A percentile compares a stretch with the other conserved stretches of the same genome.
phyloP scores from a whole-genome alignment of 2,797 vertebrate genomes.

The Eulemur rubriventer region DNA sequence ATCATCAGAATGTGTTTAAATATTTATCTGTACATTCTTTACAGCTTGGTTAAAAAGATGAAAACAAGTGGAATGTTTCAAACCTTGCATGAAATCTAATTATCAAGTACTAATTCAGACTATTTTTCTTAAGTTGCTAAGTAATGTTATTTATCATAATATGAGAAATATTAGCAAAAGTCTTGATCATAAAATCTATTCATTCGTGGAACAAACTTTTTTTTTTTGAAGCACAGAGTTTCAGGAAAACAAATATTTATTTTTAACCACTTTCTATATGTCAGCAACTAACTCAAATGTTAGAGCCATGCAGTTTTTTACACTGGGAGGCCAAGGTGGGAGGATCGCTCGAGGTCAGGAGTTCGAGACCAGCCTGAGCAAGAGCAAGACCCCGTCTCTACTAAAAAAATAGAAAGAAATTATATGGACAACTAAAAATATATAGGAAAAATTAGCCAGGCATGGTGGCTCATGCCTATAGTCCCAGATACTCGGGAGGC shows the following conservation, averaged over 20 bases:
- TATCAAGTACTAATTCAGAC: not conserved
- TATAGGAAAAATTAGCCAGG: too few relatives aligned
- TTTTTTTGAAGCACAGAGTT: not conserved
- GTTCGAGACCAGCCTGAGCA: too few relatives aligned
- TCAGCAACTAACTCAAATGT: not conserved
- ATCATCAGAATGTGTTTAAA: slow-evolving; percentile 1
- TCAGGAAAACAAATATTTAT: not conserved
- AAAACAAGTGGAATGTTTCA: not conserved
- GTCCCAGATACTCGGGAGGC: too few relatives aligned
- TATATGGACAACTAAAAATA: too few relatives aligned
- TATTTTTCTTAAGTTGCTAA: not conserved
- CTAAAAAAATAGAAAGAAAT: too few relatives aligned
- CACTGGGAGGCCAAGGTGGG: too few relatives aligned
- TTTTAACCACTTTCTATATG: not conserved
- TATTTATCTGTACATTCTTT: slow-evolving; percentile 5
- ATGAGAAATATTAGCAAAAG: not conserved
- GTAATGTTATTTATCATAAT: not conserved
- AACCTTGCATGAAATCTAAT: not conserved
- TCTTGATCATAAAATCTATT: not conserved
- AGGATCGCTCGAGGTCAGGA: too few relatives aligned
- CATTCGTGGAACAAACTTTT: not conserved
- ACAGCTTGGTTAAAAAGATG: not conserved
- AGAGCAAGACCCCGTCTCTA: too few relatives aligned
- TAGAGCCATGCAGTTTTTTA: not conserved
- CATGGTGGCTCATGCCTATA: too few relatives aligned